Percentiles rank a stretch among this genome's conserved stretches.
Evolutionary conservation across 2,113 vertebrate species (phyloP).

Genomic region (Crotalus tigris): DNA sequence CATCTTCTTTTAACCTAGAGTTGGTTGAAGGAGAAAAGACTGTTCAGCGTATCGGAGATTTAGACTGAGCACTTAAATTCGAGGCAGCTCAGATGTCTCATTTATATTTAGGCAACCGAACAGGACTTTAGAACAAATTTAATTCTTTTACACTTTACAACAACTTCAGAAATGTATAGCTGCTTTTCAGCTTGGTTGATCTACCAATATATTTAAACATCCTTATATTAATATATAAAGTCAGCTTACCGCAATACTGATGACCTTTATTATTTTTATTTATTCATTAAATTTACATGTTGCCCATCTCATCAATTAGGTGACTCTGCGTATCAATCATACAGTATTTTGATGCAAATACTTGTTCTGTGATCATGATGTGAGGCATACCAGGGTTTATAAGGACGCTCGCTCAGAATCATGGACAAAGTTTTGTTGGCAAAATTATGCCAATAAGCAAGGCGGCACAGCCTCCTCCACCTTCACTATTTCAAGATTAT

Average conservation of each 20-base stretch:
- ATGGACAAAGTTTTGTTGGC: not conserved
- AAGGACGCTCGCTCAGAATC: too few species aligned
- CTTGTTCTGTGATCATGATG: not conserved
- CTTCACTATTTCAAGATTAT: rapidly evolving
- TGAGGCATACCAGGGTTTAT: not conserved
- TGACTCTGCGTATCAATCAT: not conserved
- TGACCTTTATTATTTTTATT: not conserved
- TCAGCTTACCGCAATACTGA: not conserved
- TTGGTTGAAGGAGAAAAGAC: conserved; percentile 39
- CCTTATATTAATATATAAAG: too few species aligned
- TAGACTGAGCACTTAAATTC: not conserved
- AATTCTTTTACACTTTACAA: too few species aligned
- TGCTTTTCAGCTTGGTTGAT: not conserved
- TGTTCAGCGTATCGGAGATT: not conserved
- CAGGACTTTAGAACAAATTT: not conserved
- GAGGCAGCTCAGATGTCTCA: not conserved
- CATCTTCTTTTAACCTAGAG: conserved; percentile 91
- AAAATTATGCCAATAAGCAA: not conserved
- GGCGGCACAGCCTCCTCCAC: not conserved
- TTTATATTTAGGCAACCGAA: not conserved
- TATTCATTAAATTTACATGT: not conserved
- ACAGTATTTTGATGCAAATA: not conserved
- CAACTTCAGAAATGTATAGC: not conserved
- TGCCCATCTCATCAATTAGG: not conserved
- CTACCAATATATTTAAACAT: too few species aligned